A percentile compares a stretch with the other conserved stretches of the same genome.
These are phyloP conservation scores for Patella vulgata DNA, from an alignment of 1,140 invertebrate genomes.

Conservation along the genomic window DNA sequence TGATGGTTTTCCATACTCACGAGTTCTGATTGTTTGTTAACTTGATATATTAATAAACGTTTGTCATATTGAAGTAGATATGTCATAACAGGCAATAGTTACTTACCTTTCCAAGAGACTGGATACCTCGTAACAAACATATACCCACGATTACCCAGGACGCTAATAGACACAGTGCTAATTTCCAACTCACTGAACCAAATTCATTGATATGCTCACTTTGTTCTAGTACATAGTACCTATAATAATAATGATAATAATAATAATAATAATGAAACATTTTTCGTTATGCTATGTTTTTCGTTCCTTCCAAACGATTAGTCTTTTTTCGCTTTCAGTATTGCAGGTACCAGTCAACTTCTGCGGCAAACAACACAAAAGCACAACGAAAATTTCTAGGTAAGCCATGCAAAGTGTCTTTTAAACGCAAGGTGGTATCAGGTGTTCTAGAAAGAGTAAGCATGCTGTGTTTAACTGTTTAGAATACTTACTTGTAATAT, in stretches of 20 bases:
- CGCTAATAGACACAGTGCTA: constrained; percentile 53
- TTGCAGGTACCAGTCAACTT: not conserved
- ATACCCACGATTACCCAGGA: constrained; percentile 63
- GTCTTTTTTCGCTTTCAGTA: not conserved
- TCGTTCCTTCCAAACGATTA: not conserved
- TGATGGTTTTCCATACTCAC: too few relatives aligned
- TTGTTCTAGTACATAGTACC: constrained; percentile 78
- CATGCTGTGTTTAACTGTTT: too few relatives aligned
- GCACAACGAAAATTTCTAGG: not conserved
- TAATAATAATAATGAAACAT: not conserved
- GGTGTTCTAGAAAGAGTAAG: too few relatives aligned
- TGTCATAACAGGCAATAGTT: too few relatives aligned
- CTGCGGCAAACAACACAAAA: not conserved
- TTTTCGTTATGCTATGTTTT: not conserved
- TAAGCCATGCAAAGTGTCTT: too few relatives aligned
- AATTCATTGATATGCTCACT: constrained; percentile 80
- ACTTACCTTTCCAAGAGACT: constrained; percentile 65
- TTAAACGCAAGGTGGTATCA: too few relatives aligned
- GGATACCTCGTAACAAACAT: constrained; percentile 59
- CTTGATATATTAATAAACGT: too few relatives aligned
- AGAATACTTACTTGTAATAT: constrained; percentile 46
- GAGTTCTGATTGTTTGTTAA: too few relatives aligned
- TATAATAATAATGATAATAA: constrained; percentile 58
- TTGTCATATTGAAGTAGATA: too few relatives aligned
- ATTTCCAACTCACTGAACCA: constrained; percentile 76